These are phyloP conservation scores for Tychaedon coryphoeus DNA, from an alignment of 2,113 vertebrate genomes.

Conservation along the genomic window DNA sequence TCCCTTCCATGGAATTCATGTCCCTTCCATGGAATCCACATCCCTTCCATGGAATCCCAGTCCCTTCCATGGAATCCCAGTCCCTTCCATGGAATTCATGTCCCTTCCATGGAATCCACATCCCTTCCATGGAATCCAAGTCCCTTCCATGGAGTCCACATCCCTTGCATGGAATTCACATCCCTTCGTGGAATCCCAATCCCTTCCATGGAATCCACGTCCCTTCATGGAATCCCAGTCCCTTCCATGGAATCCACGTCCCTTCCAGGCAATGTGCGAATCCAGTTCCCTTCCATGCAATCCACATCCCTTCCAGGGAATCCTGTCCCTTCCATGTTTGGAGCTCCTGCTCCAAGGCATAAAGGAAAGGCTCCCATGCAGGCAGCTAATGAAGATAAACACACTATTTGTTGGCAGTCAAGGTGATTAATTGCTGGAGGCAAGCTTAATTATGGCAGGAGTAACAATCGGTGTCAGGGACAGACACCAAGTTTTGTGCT, in stretches of 20 bases:
- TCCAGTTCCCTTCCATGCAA: rapidly evolving
- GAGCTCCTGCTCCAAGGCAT: neutral
- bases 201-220: rapidly evolving
- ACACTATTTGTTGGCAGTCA: conserved; percentile 7
- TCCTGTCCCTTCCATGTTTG: neutral
- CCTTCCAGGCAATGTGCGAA: no score
- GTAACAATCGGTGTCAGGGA: neutral
- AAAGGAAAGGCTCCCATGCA: neutral
- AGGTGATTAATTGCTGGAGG: conserved; percentile 45
- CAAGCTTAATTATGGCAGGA: conserved; percentile 3
- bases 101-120: rapidly evolving
- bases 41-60: neutral
- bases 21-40: rapidly evolving
- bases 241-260: rapidly evolving
- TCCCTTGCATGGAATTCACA: rapidly evolving
- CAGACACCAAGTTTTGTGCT: neutral
- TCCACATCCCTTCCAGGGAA: rapidly evolving
- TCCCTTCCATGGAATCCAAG: rapidly evolving
- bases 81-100: rapidly evolving
- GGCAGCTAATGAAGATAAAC: conserved; percentile 44
- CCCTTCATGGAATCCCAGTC: rapidly evolving
- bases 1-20: rapidly evolving
- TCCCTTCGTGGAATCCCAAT: rapidly evolving
- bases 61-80: neutral
- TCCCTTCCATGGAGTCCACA: rapidly evolving